Conservation (phyloP, 2,888 invertebrate genomes). For the Lottia gigantea region DNA sequence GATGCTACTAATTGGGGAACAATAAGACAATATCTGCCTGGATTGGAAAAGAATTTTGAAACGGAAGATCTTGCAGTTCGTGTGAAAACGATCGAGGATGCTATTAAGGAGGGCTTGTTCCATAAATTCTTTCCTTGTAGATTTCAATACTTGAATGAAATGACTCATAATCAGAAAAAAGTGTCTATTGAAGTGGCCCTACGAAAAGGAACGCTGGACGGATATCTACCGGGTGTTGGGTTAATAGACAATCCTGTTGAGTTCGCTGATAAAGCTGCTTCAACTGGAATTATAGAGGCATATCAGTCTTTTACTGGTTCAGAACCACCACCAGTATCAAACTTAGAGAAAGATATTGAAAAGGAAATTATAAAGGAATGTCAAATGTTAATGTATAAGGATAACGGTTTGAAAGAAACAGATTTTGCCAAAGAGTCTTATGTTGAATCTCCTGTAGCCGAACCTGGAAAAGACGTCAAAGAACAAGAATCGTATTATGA, state of each 20-base stretch:
- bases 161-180: not conserved
- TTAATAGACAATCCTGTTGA: not conserved
- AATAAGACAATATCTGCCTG: not conserved
- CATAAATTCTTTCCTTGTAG: not conserved
- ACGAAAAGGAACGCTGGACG: not conserved
- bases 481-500: not conserved
- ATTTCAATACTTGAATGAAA: not conserved
- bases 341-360: not conserved
- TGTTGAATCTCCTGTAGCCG: not conserved
- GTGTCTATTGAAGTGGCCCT: not conserved
- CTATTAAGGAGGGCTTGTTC: not conserved
- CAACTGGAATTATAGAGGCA: not conserved
- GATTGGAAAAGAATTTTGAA: not conserved
- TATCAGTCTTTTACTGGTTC: not conserved
- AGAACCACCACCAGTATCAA: not conserved
- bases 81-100: not conserved
- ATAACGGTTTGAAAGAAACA: not conserved
- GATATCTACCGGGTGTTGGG: not conserved
- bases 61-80: not conserved
- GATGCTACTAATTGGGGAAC: not conserved
- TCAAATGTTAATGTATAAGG: not conserved
- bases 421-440: not conserved
- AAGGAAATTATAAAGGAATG: not conserved
- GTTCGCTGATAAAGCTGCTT: not conserved
- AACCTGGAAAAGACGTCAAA: not conserved